Percentiles rank a stretch among this genome's conserved stretches.
Evolutionary conservation across 2,797 vertebrate species (phyloP).

Genomic region (Sus cebifrons): DNA sequence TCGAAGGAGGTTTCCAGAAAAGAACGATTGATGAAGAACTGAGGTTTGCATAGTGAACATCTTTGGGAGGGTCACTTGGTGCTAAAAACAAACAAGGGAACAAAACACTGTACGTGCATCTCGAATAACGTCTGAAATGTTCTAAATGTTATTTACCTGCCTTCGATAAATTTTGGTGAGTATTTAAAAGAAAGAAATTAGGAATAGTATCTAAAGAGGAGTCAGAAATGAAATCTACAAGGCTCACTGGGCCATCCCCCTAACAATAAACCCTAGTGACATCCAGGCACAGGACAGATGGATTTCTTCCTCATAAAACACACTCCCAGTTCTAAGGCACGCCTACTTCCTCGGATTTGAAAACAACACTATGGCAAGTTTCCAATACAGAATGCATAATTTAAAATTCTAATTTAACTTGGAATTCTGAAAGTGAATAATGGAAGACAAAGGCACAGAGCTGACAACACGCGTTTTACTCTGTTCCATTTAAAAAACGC

Average conservation of each 20-base stretch:
- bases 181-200: neutral
- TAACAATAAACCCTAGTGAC: neutral
- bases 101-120: neutral
- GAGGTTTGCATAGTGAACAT: constrained; percentile 92
- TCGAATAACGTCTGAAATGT: neutral
- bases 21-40: constrained; percentile 93
- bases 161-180: neutral
- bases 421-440: constrained; percentile 1
- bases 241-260: neutral
- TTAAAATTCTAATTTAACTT: neutral
- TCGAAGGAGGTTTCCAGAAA: constrained; percentile 94
- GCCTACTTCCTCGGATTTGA: neutral
- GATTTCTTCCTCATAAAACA: neutral
- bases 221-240: constrained; percentile 56
- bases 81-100: constrained; percentile 89
- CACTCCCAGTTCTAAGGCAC: neutral
- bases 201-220: neutral
- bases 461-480: neutral
- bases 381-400: neutral
- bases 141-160: constrained; percentile 17
- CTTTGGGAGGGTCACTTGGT: constrained; percentile 95
- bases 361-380: neutral
- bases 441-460: neutral
- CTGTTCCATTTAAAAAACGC: neutral
- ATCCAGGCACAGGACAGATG: neutral